These are phyloP conservation scores for Leguminivora glycinivorella DNA, from an alignment of 1,140 invertebrate genomes.

Conservation along the genomic window DNA sequence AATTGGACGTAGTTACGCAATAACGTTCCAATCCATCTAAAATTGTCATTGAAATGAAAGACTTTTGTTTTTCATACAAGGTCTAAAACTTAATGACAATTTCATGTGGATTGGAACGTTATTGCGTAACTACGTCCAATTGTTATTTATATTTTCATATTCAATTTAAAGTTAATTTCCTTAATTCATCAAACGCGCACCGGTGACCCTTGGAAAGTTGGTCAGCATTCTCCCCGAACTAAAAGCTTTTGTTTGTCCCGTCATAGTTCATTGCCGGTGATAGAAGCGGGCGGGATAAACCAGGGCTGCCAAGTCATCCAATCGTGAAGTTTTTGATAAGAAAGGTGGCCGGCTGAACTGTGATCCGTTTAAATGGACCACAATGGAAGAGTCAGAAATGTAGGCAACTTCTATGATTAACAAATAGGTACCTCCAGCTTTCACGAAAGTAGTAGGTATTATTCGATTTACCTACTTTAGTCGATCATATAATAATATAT, in stretches of 20 bases:
- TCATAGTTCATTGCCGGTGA: slow-evolving; percentile 35
- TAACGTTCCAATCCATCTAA: too few species aligned
- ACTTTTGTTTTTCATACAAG: too few species aligned
- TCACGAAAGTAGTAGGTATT: too few species aligned
- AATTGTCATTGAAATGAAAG: too few species aligned
- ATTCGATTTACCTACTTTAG: too few species aligned
- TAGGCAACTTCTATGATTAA: neutral
- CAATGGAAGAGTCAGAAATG: neutral
- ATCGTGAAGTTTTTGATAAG: neutral
- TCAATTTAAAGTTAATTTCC: neutral
- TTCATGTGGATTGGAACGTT: too few species aligned
- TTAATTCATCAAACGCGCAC: slow-evolving; percentile 3
- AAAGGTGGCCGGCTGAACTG: neutral
- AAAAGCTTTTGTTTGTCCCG: slow-evolving; percentile 45
- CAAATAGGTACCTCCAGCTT: too few species aligned
- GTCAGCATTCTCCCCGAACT: slow-evolving; percentile 35
- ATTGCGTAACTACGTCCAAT: too few species aligned
- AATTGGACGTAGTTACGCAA: too few species aligned
- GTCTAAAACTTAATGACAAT: too few species aligned
- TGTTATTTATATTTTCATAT: too few species aligned
- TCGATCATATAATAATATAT: too few species aligned
- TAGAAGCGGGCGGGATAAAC: slow-evolving; percentile 5
- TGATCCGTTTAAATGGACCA: neutral
- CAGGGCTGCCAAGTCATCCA: neutral
- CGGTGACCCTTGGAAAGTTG: slow-evolving; percentile 24